Evolutionary conservation across 1,140 invertebrate species (phyloP).

Genomic region (Dreissena polymorpha): DNA sequence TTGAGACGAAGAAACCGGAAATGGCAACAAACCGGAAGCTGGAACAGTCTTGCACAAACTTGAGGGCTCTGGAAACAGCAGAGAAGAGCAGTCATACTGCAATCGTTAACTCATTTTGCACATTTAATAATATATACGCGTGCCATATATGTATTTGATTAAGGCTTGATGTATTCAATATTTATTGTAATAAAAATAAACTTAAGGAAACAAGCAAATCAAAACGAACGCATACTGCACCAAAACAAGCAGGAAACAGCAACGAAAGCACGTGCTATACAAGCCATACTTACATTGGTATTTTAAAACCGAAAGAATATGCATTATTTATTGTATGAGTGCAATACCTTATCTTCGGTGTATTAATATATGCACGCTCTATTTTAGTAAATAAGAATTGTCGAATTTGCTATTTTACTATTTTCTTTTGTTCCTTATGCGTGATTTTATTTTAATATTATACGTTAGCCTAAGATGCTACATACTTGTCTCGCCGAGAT

Average conservation of each 20-base stretch:
- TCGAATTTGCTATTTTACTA: no score
- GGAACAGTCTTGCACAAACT: conserved; percentile 94
- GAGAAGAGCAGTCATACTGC: neutral
- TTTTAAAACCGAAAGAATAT: no score
- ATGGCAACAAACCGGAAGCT: conserved; percentile 94
- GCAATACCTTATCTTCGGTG: no score
- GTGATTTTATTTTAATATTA: no score
- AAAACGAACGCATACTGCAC: neutral
- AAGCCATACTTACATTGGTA: no score
- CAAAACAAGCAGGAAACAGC: neutral
- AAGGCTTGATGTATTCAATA: neutral
- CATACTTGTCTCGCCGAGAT: no score
- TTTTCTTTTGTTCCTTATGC: no score
- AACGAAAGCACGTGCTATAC: no score
- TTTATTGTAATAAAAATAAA: neutral
- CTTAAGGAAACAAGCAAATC: neutral
- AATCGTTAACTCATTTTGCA: neutral
- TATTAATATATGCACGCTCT: no score
- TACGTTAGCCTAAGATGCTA: no score
- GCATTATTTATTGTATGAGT: no score
- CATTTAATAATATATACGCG: neutral
- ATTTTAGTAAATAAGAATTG: no score
- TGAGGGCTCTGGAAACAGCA: conserved; percentile 86
- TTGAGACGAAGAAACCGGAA: conserved; percentile 95
- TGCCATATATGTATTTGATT: neutral